Evolutionary conservation across 1,140 invertebrate genomes (phyloP).

Genomic region (Eriocheir sinensis): DNA sequence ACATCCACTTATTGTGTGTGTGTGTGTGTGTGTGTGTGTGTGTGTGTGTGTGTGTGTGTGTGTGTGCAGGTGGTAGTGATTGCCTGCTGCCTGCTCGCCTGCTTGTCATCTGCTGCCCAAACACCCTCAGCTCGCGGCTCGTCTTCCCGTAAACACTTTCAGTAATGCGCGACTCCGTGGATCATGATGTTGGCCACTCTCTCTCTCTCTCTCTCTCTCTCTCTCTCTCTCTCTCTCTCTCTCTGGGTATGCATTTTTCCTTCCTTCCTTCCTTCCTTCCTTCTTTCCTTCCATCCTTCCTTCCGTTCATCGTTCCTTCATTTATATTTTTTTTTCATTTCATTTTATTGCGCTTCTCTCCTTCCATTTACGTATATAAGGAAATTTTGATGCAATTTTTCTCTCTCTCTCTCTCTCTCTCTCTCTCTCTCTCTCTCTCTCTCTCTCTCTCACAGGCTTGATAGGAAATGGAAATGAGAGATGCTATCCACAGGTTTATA

Average conservation of each 20-base stretch:
- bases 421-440: too few relatives aligned
- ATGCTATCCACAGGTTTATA: background rate
- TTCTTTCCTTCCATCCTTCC: background rate
- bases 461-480: conserved; percentile 25
- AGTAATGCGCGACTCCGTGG: background rate
- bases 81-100: background rate
- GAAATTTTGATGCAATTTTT: background rate
- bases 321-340: too few relatives aligned
- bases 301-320: too few relatives aligned
- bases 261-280: background rate
- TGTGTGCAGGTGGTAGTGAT: background rate
- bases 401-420: background rate
- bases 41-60: too few relatives aligned
- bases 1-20: too few relatives aligned
- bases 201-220: conserved; percentile 22
- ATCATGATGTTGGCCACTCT: conserved; percentile 24
- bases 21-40: too few relatives aligned
- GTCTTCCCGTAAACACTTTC: background rate
- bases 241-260: too few relatives aligned
- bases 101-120: too few relatives aligned
- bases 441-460: background rate
- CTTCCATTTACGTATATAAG: too few relatives aligned
- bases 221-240: conserved; percentile 22
- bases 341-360: too few relatives aligned
- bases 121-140: conserved; percentile 9